A percentile compares a stretch with the other conserved stretches of the same genome.
phyloP scores from a whole-genome alignment of 2,888 invertebrate genomes.

The Laspeyria flexula region DNA sequence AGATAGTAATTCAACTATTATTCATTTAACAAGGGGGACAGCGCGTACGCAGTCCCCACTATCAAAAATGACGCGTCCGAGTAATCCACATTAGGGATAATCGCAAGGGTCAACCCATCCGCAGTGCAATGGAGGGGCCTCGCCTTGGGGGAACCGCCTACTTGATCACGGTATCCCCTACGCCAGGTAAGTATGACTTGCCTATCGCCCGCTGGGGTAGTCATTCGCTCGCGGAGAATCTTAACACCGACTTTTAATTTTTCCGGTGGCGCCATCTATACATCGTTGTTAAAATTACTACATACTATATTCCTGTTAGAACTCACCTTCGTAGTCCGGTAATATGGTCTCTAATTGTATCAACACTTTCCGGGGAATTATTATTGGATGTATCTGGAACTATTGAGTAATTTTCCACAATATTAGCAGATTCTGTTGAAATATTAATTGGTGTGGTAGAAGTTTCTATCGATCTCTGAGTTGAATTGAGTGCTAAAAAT shows the following conservation, averaged over 20 bases:
- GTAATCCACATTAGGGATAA: conserved; percentile 1
- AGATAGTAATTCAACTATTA: no score
- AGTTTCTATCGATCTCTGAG: conserved; percentile 43
- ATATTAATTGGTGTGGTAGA: conserved; percentile 45
- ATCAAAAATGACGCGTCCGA: not conserved
- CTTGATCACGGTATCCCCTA: conserved; percentile 1
- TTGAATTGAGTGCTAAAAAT: conserved; percentile 30
- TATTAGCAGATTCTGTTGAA: conserved; percentile 39
- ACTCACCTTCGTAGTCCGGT: conserved; percentile 64
- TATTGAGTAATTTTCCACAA: conserved; percentile 32
- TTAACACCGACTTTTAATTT: conserved; percentile 2
- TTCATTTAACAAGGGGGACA: not conserved
- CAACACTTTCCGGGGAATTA: conserved; percentile 52
- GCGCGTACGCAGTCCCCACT: conserved; percentile 1
- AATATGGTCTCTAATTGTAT: conserved; percentile 54
- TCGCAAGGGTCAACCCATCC: not conserved
- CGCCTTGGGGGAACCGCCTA: not conserved
- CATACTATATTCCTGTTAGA: not conserved
- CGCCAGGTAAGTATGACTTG: not conserved
- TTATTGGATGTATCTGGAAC: conserved; percentile 38
- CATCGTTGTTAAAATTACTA: not conserved
- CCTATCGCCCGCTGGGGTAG: not conserved
- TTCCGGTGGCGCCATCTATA: not conserved
- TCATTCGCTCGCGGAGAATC: not conserved
- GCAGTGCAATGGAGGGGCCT: not conserved